Conservation (phyloP, 1,140 invertebrate species). For the Nymphalis io region DNA sequence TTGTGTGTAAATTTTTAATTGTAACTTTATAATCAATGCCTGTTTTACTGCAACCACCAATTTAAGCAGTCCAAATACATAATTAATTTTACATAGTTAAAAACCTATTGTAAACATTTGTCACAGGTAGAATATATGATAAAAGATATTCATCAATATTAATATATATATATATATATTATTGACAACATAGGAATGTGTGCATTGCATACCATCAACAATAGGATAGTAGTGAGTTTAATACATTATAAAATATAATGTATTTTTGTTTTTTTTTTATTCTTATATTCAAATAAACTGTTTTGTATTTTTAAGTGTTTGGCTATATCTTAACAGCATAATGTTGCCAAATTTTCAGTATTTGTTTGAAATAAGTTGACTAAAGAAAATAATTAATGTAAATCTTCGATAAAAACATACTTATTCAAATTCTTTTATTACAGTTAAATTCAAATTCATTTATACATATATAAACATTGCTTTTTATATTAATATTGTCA, state of each 20-base stretch:
- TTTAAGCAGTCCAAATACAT: conserved; percentile 35
- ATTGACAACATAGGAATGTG: conserved; percentile 34
- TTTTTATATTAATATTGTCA: conserved; percentile 10
- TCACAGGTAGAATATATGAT: conserved; percentile 12
- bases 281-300: conserved; percentile 26
- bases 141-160: conserved; percentile 13
- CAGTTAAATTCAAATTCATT: conserved; percentile 6
- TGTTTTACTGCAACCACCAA: conserved; percentile 41
- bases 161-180: too few relatives aligned
- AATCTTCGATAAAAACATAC: background rate
- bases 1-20: conserved; percentile 60
- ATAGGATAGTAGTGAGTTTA: conserved; percentile 38
- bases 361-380: background rate
- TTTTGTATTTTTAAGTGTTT: conserved; percentile 17
- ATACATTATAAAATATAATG: conserved; percentile 31
- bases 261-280: conserved; percentile 35
- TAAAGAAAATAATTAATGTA: background rate
- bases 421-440: background rate
- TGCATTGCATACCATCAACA: conserved; percentile 38
- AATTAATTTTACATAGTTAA: conserved; percentile 5
- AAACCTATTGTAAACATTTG: conserved; percentile 7
- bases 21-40: conserved; percentile 47
- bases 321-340: background rate
- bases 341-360: conserved; percentile 8
- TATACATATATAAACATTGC: conserved; percentile 17